Percentiles rank a stretch among this genome's conserved stretches.
Evolutionary conservation across 2,113 vertebrate species (phyloP).

Genomic region (Hemiscyllium ocellatum): DNA sequence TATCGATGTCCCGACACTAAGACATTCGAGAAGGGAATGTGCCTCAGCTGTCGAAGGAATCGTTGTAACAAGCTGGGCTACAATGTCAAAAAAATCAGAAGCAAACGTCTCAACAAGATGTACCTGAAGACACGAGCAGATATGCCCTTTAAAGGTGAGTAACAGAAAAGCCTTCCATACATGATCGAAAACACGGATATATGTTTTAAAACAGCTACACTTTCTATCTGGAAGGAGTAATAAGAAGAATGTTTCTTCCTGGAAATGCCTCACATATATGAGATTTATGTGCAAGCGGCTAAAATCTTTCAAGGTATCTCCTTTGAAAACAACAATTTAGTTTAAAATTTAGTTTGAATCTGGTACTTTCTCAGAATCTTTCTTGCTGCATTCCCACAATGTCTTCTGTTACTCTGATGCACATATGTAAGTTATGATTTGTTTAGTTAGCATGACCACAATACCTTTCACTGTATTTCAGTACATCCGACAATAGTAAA

Average conservation of each 20-base stretch:
- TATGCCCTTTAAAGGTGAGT: slow-evolving; percentile 82
- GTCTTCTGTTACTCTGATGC: too few species aligned
- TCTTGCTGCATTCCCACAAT: neutral
- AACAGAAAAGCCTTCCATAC: neutral
- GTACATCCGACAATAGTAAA: too few species aligned
- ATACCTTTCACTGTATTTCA: too few species aligned
- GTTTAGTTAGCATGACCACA: too few species aligned
- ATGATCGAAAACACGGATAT: neutral
- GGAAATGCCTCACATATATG: neutral
- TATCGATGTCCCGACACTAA: slow-evolving; percentile 79
- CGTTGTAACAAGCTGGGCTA: slow-evolving; percentile 90
- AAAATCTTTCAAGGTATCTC: neutral
- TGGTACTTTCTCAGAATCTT: neutral
- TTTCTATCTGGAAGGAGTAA: neutral
- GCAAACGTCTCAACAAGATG: slow-evolving; percentile 84
- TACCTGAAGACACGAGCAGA: slow-evolving; percentile 86
- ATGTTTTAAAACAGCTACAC: neutral
- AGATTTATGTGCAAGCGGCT: neutral
- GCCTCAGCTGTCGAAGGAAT: slow-evolving; percentile 93
- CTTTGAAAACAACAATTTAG: neutral
- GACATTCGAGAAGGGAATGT: slow-evolving; percentile 92
- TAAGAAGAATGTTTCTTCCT: neutral
- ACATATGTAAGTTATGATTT: too few species aligned
- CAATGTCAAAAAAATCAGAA: slow-evolving; percentile 70
- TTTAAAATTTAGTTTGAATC: neutral